phyloP scores from a whole-genome alignment of 2,797 vertebrate species.

The Argya squamiceps region DNA sequence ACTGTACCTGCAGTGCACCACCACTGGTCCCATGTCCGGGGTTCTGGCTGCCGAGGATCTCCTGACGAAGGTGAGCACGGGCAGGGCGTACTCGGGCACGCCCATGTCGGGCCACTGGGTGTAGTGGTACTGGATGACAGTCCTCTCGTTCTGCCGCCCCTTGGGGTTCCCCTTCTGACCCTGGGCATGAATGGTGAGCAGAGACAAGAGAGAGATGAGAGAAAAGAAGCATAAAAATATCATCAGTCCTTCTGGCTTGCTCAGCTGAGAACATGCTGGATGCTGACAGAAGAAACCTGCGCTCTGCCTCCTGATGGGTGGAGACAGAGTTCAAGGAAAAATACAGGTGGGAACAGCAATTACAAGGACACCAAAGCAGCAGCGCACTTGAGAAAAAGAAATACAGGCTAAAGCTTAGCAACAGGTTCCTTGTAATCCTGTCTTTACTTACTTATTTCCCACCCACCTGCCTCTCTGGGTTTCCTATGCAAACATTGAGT shows the following conservation, averaged over 20 bases:
- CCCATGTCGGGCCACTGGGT: slow-evolving; percentile 99
- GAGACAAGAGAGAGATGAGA: neutral
- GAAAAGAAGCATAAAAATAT: neutral
- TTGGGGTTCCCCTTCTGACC: slow-evolving; percentile 91
- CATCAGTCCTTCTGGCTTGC: neutral
- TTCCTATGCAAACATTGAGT: rapidly evolving
- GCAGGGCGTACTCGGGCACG: slow-evolving; percentile 94
- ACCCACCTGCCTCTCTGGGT: neutral
- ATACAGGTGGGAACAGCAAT: neutral
- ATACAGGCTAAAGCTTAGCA: neutral
- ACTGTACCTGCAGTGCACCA: slow-evolving; percentile 96
- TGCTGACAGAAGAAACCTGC: neutral
- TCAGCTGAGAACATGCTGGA: neutral
- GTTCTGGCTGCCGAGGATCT: slow-evolving; percentile 89
- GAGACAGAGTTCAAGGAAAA: slow-evolving; percentile 24
- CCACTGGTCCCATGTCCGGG: slow-evolving; percentile 88
- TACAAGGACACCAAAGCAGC: neutral
- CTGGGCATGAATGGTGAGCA: slow-evolving; percentile 8
- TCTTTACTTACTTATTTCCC: neutral
- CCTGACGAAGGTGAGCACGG: slow-evolving; percentile 95
- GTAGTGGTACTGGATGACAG: slow-evolving; percentile 95
- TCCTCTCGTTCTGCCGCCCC: slow-evolving; percentile 90
- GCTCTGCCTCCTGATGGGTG: slow-evolving; percentile 18
- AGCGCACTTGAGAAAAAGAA: neutral
- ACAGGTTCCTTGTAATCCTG: neutral